Evolutionary conservation across 2,113 vertebrate genomes (phyloP).

Genomic region (Hippopotamus amphibius): DNA sequence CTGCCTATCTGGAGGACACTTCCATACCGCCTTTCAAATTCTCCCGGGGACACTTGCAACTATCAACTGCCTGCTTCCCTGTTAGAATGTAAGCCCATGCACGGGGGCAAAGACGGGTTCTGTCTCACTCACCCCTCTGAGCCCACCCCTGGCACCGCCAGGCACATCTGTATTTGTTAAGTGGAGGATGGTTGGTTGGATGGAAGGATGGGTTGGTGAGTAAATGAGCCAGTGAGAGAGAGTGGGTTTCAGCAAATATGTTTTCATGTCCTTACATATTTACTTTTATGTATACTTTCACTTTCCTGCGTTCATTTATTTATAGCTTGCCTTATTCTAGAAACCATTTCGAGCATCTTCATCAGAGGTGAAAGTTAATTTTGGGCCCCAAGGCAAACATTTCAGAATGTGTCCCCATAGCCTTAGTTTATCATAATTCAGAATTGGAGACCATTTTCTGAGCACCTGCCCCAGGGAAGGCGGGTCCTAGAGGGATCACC

Average conservation of each 20-base stretch:
- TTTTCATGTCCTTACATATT: neutral
- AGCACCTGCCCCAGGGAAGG: neutral
- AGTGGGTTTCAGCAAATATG: neutral
- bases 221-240: neutral
- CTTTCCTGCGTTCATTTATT: neutral
- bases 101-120: neutral
- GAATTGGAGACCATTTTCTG: neutral
- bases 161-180: neutral
- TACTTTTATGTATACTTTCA: neutral
- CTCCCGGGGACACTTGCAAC: neutral
- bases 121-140: neutral
- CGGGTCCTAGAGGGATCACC: neutral
- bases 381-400: constrained; percentile 1
- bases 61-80: neutral
- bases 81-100: neutral
- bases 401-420: neutral
- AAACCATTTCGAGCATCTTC: neutral
- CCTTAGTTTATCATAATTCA: neutral
- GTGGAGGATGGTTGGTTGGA: neutral
- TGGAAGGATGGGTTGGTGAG: neutral
- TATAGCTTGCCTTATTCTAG: neutral
- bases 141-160: neutral
- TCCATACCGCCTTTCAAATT: neutral
- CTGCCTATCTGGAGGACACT: too few relatives aligned
- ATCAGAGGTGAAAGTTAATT: neutral